Percentiles rank a stretch among this genome's conserved stretches.
phyloP scores from a whole-genome alignment of 2,113 vertebrate genomes.

The Lota lota region DNA sequence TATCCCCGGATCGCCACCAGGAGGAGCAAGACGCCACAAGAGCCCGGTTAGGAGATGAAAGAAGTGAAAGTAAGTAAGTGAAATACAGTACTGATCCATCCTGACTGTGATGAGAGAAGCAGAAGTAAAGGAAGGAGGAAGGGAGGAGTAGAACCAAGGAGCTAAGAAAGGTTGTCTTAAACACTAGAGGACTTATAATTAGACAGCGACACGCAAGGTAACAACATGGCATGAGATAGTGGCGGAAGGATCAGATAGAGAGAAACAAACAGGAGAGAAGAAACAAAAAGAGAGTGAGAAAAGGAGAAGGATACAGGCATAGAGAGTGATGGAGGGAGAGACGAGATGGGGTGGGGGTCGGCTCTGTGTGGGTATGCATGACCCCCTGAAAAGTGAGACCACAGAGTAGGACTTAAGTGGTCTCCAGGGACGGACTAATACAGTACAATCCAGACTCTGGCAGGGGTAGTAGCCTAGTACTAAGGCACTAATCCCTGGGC shows the following conservation, averaged over 20 bases:
- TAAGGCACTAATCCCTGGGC: constrained; percentile 31
- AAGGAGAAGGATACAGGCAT: neutral
- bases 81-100: constrained; percentile 5
- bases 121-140: neutral
- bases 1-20: constrained; percentile 42
- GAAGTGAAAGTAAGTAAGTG: constrained; percentile 9
- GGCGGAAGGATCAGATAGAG: neutral
- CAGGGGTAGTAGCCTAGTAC: constrained; percentile 21
- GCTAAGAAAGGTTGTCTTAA: neutral
- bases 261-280: neutral
- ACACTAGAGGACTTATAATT: neutral
- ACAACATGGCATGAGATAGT: neutral
- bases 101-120: neutral
- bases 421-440: constrained; percentile 13
- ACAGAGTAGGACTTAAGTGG: constrained; percentile 19
- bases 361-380: too few species aligned
- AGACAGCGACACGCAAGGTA: neutral
- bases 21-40: constrained; percentile 28
- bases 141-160: neutral
- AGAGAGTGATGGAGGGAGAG: too few species aligned
- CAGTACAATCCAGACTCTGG: constrained; percentile 24
- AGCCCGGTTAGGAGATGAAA: neutral
- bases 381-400: constrained; percentile 9
- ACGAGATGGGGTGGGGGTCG: too few species aligned
- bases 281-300: neutral